A percentile compares a stretch with the other conserved stretches of the same genome.
phyloP scores from a whole-genome alignment of 2,888 invertebrate genomes.

The Pycnomerus fuliginosus region DNA sequence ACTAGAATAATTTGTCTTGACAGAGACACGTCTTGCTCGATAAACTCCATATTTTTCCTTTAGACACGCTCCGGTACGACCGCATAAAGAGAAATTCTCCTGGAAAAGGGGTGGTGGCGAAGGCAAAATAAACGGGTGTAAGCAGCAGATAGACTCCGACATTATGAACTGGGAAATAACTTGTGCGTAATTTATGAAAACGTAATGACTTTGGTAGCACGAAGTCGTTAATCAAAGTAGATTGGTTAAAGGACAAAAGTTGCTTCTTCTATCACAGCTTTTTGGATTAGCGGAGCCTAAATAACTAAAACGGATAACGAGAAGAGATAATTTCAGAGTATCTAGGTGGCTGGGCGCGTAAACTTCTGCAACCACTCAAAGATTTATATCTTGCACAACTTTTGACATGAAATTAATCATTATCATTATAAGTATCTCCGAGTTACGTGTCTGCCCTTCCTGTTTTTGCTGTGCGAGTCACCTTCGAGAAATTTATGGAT shows the following conservation, averaged over 20 bases:
- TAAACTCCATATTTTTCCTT: too few species aligned
- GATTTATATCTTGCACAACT: conserved; percentile 40
- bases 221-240: conserved; percentile 47
- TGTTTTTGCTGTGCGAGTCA: too few species aligned
- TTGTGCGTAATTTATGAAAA: conserved; percentile 46
- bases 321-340: conserved; percentile 28
- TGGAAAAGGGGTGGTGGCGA: too few species aligned
- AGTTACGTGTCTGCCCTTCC: conserved; percentile 38
- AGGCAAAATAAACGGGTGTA: too few species aligned
- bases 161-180: conserved; percentile 40
- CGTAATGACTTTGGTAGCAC: conserved; percentile 44
- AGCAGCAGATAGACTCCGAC: conserved; percentile 27
- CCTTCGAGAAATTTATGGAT: too few species aligned
- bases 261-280: conserved; percentile 34
- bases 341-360: conserved; percentile 20
- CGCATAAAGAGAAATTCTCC: too few species aligned
- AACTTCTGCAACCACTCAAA: conserved; percentile 27
- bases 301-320: conserved; percentile 32
- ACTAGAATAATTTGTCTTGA: too few species aligned
- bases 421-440: conserved; percentile 35
- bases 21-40: too few species aligned
- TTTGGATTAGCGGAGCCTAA: conserved; percentile 37
- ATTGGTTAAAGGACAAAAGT: conserved; percentile 39
- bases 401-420: conserved; percentile 42
- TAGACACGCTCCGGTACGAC: too few species aligned